Base-by-base conservation (phyloP, 1,140 invertebrate genomes). In the Planococcus citri region DNA sequence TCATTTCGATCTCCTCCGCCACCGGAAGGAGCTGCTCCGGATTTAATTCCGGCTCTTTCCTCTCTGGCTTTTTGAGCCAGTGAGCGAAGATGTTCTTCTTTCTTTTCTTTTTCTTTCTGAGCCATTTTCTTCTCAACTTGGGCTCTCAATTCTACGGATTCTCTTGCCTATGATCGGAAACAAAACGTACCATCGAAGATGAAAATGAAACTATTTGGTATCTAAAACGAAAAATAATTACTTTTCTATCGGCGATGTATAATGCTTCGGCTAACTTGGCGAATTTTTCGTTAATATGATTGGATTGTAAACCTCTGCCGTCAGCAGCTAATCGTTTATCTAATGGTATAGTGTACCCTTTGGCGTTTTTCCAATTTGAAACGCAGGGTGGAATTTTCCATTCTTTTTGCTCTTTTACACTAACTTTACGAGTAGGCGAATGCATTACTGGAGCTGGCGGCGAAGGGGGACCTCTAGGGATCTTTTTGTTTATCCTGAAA, bases 321-420 rank as follows among this genome's bases (percentile, higher is more conserved):
- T 99, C 97, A 14, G 97, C 96, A 1, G 97, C 97, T 73, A 99
- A 80, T 74, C 97, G 87, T 81, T 99, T 99, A 79, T 99, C 97
- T 71, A 99, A 80, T 0, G 97, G 97, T 76, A 99, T 97, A 0
- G 97, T 99, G 80, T 98, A 99, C 76, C 94, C 92, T 84, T 94
- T 98, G 1, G 95, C 92, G 78, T 99, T 99, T 80, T 99, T 99
- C 97, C 97, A 99, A 77, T 99, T 99, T 14, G 94, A 97, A 73
- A 99, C 97, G 77, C 97, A 99, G 0, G 97, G 97, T 20, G 97
- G 97, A 74, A 99, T 98, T 81, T 98, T 98, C 97, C 97, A 99
- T 79, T 99, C 96, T 73, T 97, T 91, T 77, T 99, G 97, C 78
- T 99, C 97, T 79, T 98, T 97, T 0, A 96, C 95, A 68, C 64